Conservation (phyloP, 2,113 vertebrate species). For the Daboia siamensis region DNA sequence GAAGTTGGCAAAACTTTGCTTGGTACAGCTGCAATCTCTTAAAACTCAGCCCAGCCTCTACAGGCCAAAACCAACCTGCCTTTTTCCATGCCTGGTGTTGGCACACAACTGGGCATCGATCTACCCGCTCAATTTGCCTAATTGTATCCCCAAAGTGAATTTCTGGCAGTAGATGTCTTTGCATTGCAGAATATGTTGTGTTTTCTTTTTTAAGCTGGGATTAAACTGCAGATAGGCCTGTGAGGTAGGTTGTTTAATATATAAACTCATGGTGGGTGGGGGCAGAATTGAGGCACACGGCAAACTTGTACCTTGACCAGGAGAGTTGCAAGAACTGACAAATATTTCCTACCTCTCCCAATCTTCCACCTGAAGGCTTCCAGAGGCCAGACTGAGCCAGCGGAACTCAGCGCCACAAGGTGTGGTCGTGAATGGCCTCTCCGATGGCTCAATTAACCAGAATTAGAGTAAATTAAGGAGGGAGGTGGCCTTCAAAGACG, state of each 20-base stretch:
- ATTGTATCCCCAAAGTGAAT: not conserved
- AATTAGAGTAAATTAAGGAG: not conserved
- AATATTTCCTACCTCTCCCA: not conserved
- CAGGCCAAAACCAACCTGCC: not conserved
- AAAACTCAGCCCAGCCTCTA: not conserved
- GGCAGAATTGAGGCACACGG: constrained; percentile 47
- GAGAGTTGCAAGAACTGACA: not conserved
- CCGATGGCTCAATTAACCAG: not conserved
- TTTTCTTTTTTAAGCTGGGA: not conserved
- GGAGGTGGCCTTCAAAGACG: not conserved
- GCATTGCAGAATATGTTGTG: not conserved
- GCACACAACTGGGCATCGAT: not conserved
- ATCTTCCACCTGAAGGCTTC: not conserved
- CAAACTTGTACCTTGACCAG: constrained; percentile 24
- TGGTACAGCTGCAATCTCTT: not conserved
- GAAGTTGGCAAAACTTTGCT: not conserved
- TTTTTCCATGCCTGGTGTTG: not conserved
- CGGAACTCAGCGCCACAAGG: not conserved
- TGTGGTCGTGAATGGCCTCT: no score
- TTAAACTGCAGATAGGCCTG: not conserved
- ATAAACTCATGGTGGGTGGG: not conserved
- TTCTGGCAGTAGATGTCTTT: not conserved
- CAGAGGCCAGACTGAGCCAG: not conserved
- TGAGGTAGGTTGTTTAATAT: constrained; percentile 43
- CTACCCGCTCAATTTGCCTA: not conserved